These are phyloP conservation scores for Yponomeuta evonymella DNA, from an alignment of 2,888 invertebrate species.

Conservation along the genomic window DNA sequence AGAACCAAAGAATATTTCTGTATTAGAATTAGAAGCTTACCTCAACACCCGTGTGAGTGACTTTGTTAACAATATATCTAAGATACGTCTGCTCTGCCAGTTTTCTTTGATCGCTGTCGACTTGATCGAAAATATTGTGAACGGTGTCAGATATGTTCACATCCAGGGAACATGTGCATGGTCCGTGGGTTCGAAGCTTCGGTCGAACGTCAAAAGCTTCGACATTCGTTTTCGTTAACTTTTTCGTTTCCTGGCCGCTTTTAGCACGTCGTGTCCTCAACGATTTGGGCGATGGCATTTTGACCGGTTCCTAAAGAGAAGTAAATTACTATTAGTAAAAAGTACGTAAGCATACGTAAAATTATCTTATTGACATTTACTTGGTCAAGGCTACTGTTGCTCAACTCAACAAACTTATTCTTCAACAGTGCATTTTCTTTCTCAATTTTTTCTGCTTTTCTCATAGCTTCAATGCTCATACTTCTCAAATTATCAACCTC, in stretches of 20 bases:
- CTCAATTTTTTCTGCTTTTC: conserved; percentile 56
- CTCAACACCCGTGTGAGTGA: conserved; percentile 47
- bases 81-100: conserved; percentile 55
- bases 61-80: conserved; percentile 62
- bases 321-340: neutral
- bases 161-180: conserved; percentile 62
- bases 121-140: conserved; percentile 63
- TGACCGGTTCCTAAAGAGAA: conserved; percentile 41
- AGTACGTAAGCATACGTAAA: too few species aligned
- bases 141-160: conserved; percentile 61
- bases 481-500: conserved; percentile 67
- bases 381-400: conserved; percentile 31
- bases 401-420: conserved; percentile 32
- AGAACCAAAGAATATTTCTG: too few species aligned
- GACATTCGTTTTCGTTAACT: conserved; percentile 52
- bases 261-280: neutral
- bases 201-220: conserved; percentile 59
- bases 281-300: conserved; percentile 26
- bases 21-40: conserved; percentile 31
- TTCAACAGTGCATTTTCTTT: conserved; percentile 52
- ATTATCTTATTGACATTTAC: conserved; percentile 27
- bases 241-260: conserved; percentile 12
- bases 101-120: conserved; percentile 57
- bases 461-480: conserved; percentile 66
- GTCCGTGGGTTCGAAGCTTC: conserved; percentile 42